Base-by-base conservation (phyloP, 1,140 invertebrate genomes). In the Uloborus diversus region DNA sequence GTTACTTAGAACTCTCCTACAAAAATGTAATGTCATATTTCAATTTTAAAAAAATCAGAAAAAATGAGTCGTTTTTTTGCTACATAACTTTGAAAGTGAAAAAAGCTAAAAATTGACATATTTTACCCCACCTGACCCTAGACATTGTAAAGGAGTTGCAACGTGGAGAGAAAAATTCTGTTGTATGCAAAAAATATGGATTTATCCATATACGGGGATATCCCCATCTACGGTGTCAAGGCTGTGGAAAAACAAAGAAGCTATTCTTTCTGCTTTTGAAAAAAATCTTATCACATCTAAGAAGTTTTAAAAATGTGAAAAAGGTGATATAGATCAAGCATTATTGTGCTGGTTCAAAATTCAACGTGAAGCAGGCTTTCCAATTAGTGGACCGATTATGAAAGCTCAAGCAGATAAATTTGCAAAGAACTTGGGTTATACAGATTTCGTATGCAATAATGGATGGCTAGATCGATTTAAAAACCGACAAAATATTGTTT, bases 381-480 rank as follows among this genome's bases (percentile, higher is more conserved):
- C 79, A 49, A 65, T 83, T 1, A 81, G 73, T 35, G 82, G 82
- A 11, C 76, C 81, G n/a, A 51, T 81, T 23, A 42, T 83, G 13
- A 81, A 79, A 62, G 51, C 68, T 13, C 82, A 83, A 75, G 80
- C 81, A 13, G 65, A 80, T 51, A 80, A 83, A 27, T 83, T 84
- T 62, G 82, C 82, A 23, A 61, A 71, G 33, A 66, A 76, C 35
- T 75, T 84, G 35, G 79, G 76, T 17, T 71, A 81, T 56, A 53
- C 56, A n/a, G 80, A 83, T 51, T 84, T 84, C 47, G 82, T 81
- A 68, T 82, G 82, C 62, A 78, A 79, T 23, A 82, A 76, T 69
- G 83, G 82, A n/a, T 84, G 83, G 83, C 47, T 84, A 23, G 80
- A 83, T 35, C 79, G 82, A 37, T 82, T 84, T 51, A 84, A 84